These are phyloP conservation scores for Lycia hirtaria DNA, from an alignment of 2,888 invertebrate species.

Conservation along the genomic window DNA sequence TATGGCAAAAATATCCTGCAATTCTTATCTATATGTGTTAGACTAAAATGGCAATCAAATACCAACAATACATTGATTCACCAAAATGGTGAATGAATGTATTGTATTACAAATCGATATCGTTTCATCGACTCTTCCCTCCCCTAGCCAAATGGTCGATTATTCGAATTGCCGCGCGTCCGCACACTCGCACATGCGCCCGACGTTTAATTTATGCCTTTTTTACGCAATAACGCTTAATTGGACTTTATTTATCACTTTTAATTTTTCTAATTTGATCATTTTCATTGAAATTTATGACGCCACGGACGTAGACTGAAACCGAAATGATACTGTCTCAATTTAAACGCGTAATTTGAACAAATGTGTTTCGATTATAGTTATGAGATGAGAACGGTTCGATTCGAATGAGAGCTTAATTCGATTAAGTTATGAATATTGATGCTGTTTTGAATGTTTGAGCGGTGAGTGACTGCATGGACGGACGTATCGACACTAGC, in stretches of 20 bases:
- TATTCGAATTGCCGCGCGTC: conserved; percentile 51
- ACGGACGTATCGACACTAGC: conserved; percentile 15
- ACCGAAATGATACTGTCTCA: conserved; percentile 62
- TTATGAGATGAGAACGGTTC: conserved; percentile 55
- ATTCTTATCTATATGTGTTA: too few species aligned
- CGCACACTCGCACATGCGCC: conserved; percentile 51
- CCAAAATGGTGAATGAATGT: too few species aligned
- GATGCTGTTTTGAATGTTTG: conserved; percentile 39
- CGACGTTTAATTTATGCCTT: conserved; percentile 80
- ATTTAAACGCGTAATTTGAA: conserved; percentile 75
- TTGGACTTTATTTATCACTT: conserved; percentile 84
- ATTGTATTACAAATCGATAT: conserved; percentile 11
- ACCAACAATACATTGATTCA: too few species aligned
- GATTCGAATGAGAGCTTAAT: conserved; percentile 36
- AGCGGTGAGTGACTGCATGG: conserved; percentile 16
- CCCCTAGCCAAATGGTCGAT: conserved; percentile 61
- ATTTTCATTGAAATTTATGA: conserved; percentile 81
- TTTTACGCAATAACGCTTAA: conserved; percentile 85
- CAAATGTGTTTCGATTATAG: conserved; percentile 72
- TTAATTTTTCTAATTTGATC: conserved; percentile 85
- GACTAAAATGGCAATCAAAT: too few species aligned
- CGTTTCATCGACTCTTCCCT: conserved; percentile 42
- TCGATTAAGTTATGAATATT: conserved; percentile 42
- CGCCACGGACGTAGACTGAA: conserved; percentile 35
- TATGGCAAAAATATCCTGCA: too few species aligned